These are phyloP conservation scores for Lamellibrachia satsuma DNA, from an alignment of 2,888 invertebrate genomes.

Conservation along the genomic window DNA sequence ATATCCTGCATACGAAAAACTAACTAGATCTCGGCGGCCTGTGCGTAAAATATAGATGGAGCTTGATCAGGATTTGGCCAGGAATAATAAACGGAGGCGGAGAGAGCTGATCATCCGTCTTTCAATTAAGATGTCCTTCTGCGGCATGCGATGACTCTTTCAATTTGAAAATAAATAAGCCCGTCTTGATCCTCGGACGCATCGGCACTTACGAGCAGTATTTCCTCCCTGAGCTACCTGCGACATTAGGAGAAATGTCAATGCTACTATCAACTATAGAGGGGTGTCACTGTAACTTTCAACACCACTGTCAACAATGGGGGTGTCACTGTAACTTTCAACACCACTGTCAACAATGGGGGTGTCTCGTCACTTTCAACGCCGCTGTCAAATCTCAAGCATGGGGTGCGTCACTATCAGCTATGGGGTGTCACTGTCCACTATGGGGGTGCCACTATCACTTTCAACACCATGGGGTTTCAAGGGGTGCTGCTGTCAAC, in stretches of 20 bases:
- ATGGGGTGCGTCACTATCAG: too few relatives aligned
- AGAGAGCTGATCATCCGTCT: neutral
- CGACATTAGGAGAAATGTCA: conserved; percentile 12
- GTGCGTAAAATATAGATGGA: neutral
- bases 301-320: neutral
- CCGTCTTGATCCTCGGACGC: neutral
- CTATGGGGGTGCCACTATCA: too few relatives aligned
- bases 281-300: neutral
- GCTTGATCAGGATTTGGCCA: neutral
- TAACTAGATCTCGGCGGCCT: neutral
- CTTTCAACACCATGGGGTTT: too few relatives aligned
- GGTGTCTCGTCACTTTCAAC: neutral
- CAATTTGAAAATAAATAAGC: conserved; percentile 13
- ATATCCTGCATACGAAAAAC: neutral
- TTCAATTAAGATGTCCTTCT: neutral
- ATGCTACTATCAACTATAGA: neutral
- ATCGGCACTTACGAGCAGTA: neutral
- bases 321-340: neutral
- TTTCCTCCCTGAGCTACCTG: neutral
- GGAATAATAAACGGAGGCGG: neutral
- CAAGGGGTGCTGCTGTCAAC: too few relatives aligned
- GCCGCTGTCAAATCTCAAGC: neutral
- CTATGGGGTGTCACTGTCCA: too few relatives aligned
- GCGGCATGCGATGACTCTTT: neutral
- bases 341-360: neutral